Conservation (phyloP, 2,888 invertebrate genomes). For the Callimorpha dominula region DNA sequence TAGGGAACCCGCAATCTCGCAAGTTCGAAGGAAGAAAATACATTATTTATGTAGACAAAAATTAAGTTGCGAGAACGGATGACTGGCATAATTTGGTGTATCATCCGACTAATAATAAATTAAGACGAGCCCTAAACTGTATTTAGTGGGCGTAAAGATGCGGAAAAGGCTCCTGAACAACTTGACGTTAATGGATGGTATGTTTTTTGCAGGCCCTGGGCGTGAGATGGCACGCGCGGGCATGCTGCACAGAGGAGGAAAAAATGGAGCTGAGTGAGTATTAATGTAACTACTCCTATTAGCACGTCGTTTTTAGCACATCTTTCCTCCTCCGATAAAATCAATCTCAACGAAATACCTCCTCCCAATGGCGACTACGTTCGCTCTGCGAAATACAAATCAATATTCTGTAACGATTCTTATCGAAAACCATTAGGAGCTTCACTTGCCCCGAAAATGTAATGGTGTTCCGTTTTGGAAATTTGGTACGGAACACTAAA, state of each 20-base stretch:
- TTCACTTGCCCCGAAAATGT: conserved; percentile 11
- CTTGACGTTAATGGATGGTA: conserved; percentile 76
- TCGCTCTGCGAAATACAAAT: conserved; percentile 11
- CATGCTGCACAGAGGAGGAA: conserved; percentile 91
- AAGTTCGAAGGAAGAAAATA: conserved; percentile 38
- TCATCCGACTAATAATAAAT: conserved; percentile 67
- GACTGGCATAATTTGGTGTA: conserved; percentile 59
- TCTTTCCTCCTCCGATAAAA: neutral
- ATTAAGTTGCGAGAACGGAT: conserved; percentile 46
- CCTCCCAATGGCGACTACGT: neutral
- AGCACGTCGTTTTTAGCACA: conserved; percentile 18
- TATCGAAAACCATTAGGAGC: conserved; percentile 14
- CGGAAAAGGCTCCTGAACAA: conserved; percentile 71
- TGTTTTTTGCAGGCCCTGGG: conserved; percentile 84
- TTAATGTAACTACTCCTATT: conserved; percentile 40
- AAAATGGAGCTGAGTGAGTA: conserved; percentile 92
- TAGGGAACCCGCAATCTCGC: conserved; percentile 29
- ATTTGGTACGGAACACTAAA: conserved; percentile 19
- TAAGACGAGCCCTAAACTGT: conserved; percentile 62
- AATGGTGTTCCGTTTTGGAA: conserved; percentile 15
- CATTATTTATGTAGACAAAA: conserved; percentile 56
- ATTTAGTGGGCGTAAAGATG: conserved; percentile 75
- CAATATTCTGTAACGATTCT: conserved; percentile 22
- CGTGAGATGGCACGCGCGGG: conserved; percentile 92
- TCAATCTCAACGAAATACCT: conserved; percentile 3